Evolutionary conservation across 2,888 invertebrate genomes (phyloP).

Genomic region (Caenorhabditis parvicauda): DNA sequence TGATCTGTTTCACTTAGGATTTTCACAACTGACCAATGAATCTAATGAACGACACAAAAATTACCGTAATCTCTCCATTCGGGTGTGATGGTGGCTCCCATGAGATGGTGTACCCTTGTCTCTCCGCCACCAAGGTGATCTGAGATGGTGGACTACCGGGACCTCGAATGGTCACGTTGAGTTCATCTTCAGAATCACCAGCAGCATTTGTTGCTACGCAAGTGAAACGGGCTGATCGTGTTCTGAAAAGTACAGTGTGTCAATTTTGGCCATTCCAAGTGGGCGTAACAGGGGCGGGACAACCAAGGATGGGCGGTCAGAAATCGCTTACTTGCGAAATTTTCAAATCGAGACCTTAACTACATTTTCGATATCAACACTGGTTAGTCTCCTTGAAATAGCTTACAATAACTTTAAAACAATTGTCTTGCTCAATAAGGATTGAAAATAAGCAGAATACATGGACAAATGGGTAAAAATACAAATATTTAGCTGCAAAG

Average conservation of each 20-base stretch:
- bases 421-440: too few species aligned
- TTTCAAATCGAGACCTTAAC: too few species aligned
- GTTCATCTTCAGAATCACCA: conserved; percentile 28
- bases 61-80: conserved; percentile 42
- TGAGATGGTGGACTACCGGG: conserved; percentile 43
- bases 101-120: conserved; percentile 26
- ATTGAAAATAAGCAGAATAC: too few species aligned
- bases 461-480: too few species aligned
- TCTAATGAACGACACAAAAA: not conserved
- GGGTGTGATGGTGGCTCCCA: conserved; percentile 45
- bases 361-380: too few species aligned
- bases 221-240: conserved; percentile 36
- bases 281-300: not conserved
- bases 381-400: too few species aligned
- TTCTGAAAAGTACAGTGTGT: conserved; percentile 13
- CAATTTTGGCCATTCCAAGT: not conserved
- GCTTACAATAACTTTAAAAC: too few species aligned
- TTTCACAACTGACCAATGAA: too few species aligned
- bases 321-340: too few species aligned
- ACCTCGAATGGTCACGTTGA: conserved; percentile 28
- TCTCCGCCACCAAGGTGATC: conserved; percentile 32
- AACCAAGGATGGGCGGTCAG: too few species aligned
- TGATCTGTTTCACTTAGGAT: too few species aligned
- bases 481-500: too few species aligned
- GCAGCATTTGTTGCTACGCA: conserved; percentile 37